phyloP scores from a whole-genome alignment of 64 coral and sea anemone species.

The Trachythela sp. region DNA sequence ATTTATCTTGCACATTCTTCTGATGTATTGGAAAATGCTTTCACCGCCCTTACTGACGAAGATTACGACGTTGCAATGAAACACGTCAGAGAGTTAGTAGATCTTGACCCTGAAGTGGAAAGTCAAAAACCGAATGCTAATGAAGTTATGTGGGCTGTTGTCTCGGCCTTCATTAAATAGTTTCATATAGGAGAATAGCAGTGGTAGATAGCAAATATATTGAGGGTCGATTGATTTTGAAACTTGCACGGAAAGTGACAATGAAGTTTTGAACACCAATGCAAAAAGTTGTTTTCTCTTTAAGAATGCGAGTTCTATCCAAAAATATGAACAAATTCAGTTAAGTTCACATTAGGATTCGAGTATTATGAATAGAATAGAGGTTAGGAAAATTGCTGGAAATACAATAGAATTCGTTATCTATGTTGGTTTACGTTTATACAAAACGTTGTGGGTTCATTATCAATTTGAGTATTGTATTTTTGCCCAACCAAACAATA shows the following conservation, averaged over 20 bases:
- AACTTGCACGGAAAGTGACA: background rate
- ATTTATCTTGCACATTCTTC: constrained; percentile 99
- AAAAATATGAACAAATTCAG: no score
- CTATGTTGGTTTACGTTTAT: no score
- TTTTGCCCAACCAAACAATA: no score
- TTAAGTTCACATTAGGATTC: no score
- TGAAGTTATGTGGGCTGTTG: constrained; percentile 96
- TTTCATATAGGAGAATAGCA: background rate
- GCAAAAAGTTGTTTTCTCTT: no score
- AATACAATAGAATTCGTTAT: no score
- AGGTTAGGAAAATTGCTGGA: no score
- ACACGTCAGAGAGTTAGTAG: constrained; percentile 82
- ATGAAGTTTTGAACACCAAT: no score
- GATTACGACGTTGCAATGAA: constrained; percentile 99
- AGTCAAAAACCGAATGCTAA: constrained; percentile 75
- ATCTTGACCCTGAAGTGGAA: constrained; percentile 86
- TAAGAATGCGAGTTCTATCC: no score
- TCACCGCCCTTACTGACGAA: constrained; percentile 85
- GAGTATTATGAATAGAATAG: no score
- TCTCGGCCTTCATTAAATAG: constrained; percentile 94
- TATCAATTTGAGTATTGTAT: no score
- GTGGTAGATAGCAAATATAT: background rate
- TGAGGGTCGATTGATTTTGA: background rate
- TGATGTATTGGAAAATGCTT: constrained; percentile 98
- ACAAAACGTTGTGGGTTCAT: no score